Percentiles rank a stretch among this genome's conserved stretches.
Conservation (phyloP, 2,888 invertebrate genomes). For the Platycheirus albimanus region DNA sequence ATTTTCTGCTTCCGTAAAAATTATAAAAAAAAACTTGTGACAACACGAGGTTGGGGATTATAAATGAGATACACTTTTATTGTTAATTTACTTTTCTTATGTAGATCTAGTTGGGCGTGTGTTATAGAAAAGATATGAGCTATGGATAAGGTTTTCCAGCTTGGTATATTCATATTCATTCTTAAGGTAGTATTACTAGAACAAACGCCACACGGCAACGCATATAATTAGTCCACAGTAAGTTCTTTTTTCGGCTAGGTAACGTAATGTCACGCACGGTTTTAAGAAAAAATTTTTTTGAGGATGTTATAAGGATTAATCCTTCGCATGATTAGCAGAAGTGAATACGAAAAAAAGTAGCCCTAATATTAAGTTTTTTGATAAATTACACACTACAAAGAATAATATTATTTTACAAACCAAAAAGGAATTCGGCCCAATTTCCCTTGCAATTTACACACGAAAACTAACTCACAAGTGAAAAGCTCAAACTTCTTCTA, state of each 20-base stretch:
- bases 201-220: constrained; percentile 31
- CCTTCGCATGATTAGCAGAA: constrained; percentile 19
- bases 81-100: constrained; percentile 19
- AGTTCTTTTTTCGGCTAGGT: constrained; percentile 15
- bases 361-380: background rate
- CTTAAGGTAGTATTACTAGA: constrained; percentile 3
- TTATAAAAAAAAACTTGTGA: no score
- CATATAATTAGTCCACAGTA: constrained; percentile 27
- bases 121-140: constrained; percentile 28
- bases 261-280: constrained; percentile 28
- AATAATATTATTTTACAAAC: background rate
- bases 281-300: background rate
- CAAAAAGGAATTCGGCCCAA: background rate
- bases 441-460: background rate
- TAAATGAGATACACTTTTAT: constrained; percentile 9
- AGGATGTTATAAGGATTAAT: background rate
- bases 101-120: constrained; percentile 29
- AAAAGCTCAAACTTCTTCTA: background rate
- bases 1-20: background rate
- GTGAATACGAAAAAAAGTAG: constrained; percentile 10
- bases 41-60: background rate
- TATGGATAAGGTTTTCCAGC: constrained; percentile 34
- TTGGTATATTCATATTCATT: constrained; percentile 50
- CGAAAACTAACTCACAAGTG: background rate
- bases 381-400: constrained; percentile 5